phyloP scores from a whole-genome alignment of 2,797 vertebrate species.

The Chloroceryle inda region DNA sequence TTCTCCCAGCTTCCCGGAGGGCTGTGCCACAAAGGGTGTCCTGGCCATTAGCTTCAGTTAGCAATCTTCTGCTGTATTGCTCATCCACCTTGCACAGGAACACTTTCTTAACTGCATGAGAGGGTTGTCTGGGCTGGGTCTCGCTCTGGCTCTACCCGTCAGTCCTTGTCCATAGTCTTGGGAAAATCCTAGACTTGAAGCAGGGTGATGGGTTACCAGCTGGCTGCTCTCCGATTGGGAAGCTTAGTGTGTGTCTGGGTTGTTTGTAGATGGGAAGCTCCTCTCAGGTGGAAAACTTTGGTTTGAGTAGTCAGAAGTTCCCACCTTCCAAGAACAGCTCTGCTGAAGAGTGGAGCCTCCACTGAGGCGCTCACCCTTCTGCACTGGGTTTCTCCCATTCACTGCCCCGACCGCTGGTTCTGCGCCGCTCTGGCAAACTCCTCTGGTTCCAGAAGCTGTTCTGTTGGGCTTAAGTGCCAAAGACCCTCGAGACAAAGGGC shows the following conservation, averaged over 20 bases:
- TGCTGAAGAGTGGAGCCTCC: neutral
- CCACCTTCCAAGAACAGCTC: neutral
- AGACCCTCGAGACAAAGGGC: neutral
- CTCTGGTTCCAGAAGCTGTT: neutral
- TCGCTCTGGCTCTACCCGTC: rapidly evolving
- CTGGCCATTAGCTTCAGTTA: neutral
- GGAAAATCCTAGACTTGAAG: neutral
- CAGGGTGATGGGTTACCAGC: too few species aligned
- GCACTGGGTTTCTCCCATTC: neutral
- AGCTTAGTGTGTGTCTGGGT: rapidly evolving
- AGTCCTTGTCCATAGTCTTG: neutral
- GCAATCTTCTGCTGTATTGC: neutral
- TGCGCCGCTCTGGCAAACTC: neutral
- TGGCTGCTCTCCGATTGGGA: neutral
- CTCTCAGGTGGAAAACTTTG: neutral
- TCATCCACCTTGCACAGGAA: neutral
- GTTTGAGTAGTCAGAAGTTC: neutral
- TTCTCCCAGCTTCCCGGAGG: neutral
- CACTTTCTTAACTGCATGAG: neutral
- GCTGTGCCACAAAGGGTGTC: neutral
- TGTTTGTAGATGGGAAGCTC: neutral
- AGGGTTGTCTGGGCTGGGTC: neutral
- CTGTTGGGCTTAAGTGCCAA: neutral
- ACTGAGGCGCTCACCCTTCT: rapidly evolving
- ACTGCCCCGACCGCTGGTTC: neutral